Evolutionary conservation across 2,888 invertebrate species (phyloP), one percentile per base, ranked within the genome.

Genomic region (Dryocosmus kuriphilus): DNA sequence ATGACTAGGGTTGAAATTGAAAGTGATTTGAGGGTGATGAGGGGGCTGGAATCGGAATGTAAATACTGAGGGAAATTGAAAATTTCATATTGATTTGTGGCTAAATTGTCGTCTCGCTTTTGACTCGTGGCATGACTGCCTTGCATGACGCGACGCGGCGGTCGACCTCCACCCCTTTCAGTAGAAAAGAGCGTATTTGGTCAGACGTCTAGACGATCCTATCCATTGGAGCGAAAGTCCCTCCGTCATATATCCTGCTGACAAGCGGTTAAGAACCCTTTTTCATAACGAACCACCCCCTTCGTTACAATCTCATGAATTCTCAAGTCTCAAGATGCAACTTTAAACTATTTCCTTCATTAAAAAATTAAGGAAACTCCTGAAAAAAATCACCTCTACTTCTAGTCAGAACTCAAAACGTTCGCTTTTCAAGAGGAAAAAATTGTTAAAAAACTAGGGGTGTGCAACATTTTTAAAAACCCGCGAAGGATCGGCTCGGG

Each of bases 201-300:
- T 87, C 87, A 87, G 89, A 86, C 88, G 89, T 89, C 89, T 89
- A 89, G 89, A 89, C 89, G 82, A 84, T 86, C 80, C 86, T 85
- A 87, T 88, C 86, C 85, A 83, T 78, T 78, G 30, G 77, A 83
- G 83, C 74, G 62, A 9, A 51, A n/a, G 51, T 67, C 71, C 51
- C 71, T 71, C 27, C 71, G n/a, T 71, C 71, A 71, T 71, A 71
- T 71, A 71, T 71, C 71, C 71, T 51, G 71, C 71, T 71, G 46
- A 67, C 46, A 46, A 67, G 71, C 71, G n/a, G 24, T 19, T 8
- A 67, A 67, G 67, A 71, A 71, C 71, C 30, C 71, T 71, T 11
- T 65, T 51, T 71, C 71, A 71, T 67, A 46, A 67, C 67, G 51
- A 71, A 71, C 71, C 30, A 30, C 51, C 51, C 32, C 9, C 51